These are phyloP conservation scores for Zaprionus capensis DNA, from an alignment of 1,140 invertebrate genomes.

Conservation along the genomic window DNA sequence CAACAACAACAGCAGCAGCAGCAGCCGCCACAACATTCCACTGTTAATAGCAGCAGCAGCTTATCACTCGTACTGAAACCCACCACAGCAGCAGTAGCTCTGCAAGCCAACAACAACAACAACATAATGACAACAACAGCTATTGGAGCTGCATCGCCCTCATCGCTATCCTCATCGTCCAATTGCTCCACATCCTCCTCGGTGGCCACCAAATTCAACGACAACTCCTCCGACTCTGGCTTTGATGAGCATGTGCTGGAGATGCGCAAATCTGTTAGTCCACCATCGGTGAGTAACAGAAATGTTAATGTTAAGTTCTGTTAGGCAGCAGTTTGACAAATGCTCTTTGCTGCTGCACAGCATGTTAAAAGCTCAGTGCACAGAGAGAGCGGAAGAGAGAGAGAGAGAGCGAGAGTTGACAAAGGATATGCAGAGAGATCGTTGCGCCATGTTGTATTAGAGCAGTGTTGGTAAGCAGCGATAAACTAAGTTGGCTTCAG, in stretches of 20 bases:
- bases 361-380: not conserved
- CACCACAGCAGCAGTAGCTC: slow-evolving; percentile 84
- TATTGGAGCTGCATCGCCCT: slow-evolving; percentile 83
- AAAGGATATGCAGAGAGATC: not conserved
- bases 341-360: not conserved
- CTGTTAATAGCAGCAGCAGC: slow-evolving; percentile 43
- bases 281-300: slow-evolving; percentile 57
- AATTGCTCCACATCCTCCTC: slow-evolving; percentile 72
- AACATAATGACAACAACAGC: slow-evolving; percentile 84
- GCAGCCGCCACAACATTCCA: slow-evolving; percentile 54
- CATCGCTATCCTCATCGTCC: slow-evolving; percentile 68
- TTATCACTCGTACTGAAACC: slow-evolving; percentile 51
- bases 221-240: slow-evolving; percentile 88
- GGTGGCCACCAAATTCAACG: slow-evolving; percentile 85
- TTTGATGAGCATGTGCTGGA: slow-evolving; percentile 87
- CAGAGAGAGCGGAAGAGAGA: not conserved
- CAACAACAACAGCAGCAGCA: not conserved
- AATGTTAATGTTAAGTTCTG: not conserved
- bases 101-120: slow-evolving; percentile 1
- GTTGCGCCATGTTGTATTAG: too few species aligned
- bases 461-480: too few species aligned
- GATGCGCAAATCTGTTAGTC: slow-evolving; percentile 74
- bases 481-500: too few species aligned
- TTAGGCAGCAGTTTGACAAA: not conserved
- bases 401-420: not conserved